Evolutionary conservation across 92 coral and sea anemone species (phyloP).

Genomic region (Porites lobata): DNA sequence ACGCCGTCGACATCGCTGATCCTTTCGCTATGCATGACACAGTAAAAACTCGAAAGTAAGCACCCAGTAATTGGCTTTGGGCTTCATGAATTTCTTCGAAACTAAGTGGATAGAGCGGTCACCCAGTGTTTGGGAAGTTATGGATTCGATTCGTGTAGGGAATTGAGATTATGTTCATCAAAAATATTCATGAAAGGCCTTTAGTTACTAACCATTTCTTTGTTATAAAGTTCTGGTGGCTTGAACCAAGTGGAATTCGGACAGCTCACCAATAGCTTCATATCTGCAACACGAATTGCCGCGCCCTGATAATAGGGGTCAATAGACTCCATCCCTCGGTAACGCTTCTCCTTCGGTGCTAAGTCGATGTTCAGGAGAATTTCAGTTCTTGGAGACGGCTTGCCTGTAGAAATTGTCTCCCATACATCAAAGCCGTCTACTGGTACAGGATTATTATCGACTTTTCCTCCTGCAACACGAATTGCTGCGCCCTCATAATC

Average conservation of each 20-base stretch:
- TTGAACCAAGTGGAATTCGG: constrained; percentile 65
- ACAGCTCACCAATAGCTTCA: constrained; percentile 45
- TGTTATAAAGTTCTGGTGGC: constrained; percentile 42
- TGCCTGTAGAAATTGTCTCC: constrained; percentile 55
- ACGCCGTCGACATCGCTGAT: no score
- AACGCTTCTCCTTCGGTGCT: background rate
- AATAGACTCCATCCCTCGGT: background rate
- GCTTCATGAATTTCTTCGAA: no score
- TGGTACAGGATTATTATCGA: constrained; percentile 30
- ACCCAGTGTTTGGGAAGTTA: no score
- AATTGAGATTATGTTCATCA: no score
- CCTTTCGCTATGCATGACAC: no score
- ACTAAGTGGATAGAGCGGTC: no score
- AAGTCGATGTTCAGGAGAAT: constrained; percentile 73
- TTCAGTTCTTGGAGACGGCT: constrained; percentile 72
- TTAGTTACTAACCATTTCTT: constrained; percentile 14
- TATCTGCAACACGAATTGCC: constrained; percentile 62
- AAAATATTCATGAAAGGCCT: background rate
- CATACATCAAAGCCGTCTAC: constrained; percentile 73
- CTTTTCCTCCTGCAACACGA: constrained; percentile 32
- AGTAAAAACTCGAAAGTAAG: no score
- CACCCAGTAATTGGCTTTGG: no score
- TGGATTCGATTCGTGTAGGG: no score
- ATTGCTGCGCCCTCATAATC: constrained; percentile 16
- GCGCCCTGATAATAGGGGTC: constrained; percentile 38